Base-by-base conservation (phyloP, 2,797 vertebrate species). In the Peromyscus nudipes region DNA sequence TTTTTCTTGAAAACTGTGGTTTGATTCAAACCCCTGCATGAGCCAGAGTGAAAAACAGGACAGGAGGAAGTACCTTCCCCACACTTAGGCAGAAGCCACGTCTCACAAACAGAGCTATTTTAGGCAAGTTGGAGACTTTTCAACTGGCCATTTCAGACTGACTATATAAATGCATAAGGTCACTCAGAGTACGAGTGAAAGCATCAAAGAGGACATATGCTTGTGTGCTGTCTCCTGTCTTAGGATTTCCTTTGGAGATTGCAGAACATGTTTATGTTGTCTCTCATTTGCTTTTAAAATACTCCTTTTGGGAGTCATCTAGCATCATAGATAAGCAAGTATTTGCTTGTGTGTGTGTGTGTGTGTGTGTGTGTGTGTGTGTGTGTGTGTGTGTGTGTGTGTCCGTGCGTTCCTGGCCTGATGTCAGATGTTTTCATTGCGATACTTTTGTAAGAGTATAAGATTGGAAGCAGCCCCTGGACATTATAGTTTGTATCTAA, bases 401-500 rank as follows among this genome's bases (percentile, higher is more conserved):
- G 13, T 49, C 14, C 17, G 14, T 1, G 16, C 17, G 29, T 94
- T 2, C 10, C 7, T 65, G 60, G 6, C 31, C 40, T 46, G 21
- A 6, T 79, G 13, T 52, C 49, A 29, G n/a, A 14, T 60, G 65
- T 81, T 73, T 91, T 87, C 23, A 37, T 96, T 88, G 88, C 40
- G 27, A 19, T 73, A 94, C 77, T 25, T 31, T 93, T 94, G n/a
- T n/a, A 65, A 25, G 86, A 55, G 5, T 55, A 40, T 5, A 93
- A 52, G 69, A 37, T n/a, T 88, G 62, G 83, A 83, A 40, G 21
- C 67, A 65, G 64, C 60, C 46, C 87, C 71, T 65, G 52, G 94
- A 95, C 95, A 64, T 93, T 93, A 40, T 9, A 79, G 60, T 84
- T 40, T 60, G 4, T 64, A 46, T 84, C 92, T 96, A 92, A 96